Evolutionary conservation across 1,140 invertebrate species (phyloP), one percentile per base, ranked within the genome.

Genomic region (Grapholita molesta): DNA sequence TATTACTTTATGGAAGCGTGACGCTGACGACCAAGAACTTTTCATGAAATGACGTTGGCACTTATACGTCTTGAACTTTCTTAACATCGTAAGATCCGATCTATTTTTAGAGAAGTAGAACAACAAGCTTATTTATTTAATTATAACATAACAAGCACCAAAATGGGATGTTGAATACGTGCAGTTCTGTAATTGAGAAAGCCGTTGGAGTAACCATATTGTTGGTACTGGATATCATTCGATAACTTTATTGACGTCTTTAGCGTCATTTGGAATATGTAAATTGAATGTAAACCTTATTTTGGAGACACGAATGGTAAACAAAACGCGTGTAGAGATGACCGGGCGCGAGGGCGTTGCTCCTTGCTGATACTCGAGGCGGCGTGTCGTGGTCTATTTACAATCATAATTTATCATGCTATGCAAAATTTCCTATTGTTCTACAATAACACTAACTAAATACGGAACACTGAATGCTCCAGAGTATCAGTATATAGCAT

Each of bases 341-440:
- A 75, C 82, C 84, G 86, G 84, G 67, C 80, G 71, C 23, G 66
- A 77, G 85, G 82, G 72, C 84, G 70, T 81, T 86, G 79, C 77
- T 80, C 82, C 66, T 52, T 12, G 15, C 55, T 61, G 28, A 61
- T 55, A 71, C 42, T 65, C 64, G 33, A 35, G 30, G 35, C 42
- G 32, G 25, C 42, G 48, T 77, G 72, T 75, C 74, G 70, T 69
- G 57, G 72, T 55, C 68, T 64, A 69, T 67, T 61, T 64, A 71
- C 70, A 61, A 61, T 28, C 25, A 61, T 61, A 61, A 61, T 61
- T 25, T 61, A 61, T 66, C 35, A 66, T 35, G 64, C 64, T 35
- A 23, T 35, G 64, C 35, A 33, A 66, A 38, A 42, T 42, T 66
- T 66, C 24, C 32, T 38, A 66, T 35, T 66, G 32, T 66, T 38